Conservation (phyloP, 1,140 invertebrate genomes). For the Lepidurus packardi region DNA sequence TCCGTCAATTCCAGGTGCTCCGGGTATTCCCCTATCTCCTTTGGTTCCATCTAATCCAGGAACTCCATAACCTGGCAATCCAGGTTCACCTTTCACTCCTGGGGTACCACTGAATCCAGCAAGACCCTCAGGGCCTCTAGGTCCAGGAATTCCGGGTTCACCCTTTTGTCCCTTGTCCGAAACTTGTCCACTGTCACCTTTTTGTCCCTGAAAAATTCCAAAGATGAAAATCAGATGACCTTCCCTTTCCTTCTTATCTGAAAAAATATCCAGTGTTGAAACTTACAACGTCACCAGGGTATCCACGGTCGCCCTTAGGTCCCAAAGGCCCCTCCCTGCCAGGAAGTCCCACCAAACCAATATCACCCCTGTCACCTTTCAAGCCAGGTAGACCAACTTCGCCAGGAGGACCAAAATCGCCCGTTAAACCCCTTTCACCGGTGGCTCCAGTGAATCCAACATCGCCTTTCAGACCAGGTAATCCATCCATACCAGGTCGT, state of each 20-base stretch:
- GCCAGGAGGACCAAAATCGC: conserved; percentile 38
- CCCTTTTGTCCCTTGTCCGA: conserved; percentile 40
- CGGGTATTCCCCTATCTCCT: conserved; percentile 43
- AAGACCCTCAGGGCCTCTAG: conserved; percentile 15
- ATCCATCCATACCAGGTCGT: conserved; percentile 36
- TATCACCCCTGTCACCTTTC: conserved; percentile 37
- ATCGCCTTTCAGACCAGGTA: conserved; percentile 46
- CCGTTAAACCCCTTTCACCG: conserved; percentile 36
- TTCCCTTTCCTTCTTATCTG: not conserved
- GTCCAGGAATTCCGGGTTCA: conserved; percentile 38
- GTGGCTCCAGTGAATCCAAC: conserved; percentile 44
- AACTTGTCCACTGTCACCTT: conserved; percentile 36
- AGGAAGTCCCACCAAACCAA: conserved; percentile 29
- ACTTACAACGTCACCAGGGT: conserved; percentile 37
- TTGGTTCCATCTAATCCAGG: conserved; percentile 52
- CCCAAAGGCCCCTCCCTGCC: conserved; percentile 42
- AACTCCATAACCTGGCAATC: conserved; percentile 48
- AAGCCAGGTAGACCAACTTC: conserved; percentile 50
- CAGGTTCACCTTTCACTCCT: conserved; percentile 45
- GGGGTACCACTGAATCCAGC: conserved; percentile 42
- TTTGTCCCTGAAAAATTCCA: conserved; percentile 32
- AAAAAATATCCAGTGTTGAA: not conserved
- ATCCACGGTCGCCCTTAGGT: conserved; percentile 39
- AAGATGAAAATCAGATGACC: not conserved
- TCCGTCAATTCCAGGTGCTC: conserved; percentile 53